Evolutionary conservation across 1,140 invertebrate genomes (phyloP).

Genomic region (Subanguina moxae): DNA sequence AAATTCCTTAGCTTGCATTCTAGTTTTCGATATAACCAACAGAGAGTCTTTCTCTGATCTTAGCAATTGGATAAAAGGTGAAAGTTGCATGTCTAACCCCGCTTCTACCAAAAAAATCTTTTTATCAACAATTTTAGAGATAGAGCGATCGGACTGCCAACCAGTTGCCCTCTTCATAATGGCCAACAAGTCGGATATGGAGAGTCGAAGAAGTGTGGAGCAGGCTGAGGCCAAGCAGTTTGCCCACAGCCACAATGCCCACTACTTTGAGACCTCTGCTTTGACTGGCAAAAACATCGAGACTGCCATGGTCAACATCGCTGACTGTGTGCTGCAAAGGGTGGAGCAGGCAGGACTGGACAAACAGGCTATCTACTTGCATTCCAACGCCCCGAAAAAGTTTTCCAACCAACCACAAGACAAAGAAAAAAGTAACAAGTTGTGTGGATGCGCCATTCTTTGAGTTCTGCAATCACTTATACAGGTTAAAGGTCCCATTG

Average conservation of each 20-base stretch:
- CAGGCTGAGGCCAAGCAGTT: conserved; percentile 30
- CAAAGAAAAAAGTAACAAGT: too few relatives aligned
- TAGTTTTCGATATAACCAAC: conserved; percentile 99
- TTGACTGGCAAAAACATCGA: conserved; percentile 39
- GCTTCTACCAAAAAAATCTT: background rate
- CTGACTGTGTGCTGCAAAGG: background rate
- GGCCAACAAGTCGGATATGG: conserved; percentile 39
- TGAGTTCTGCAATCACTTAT: too few relatives aligned
- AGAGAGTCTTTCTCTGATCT: conserved; percentile 35
- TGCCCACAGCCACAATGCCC: conserved; percentile 33
- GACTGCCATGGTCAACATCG: conserved; percentile 7
- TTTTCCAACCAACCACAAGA: too few relatives aligned
- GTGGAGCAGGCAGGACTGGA: too few relatives aligned
- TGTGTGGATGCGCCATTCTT: too few relatives aligned
- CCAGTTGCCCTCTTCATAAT: conserved; percentile 29
- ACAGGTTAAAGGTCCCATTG: too few relatives aligned
- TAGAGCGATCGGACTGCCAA: background rate
- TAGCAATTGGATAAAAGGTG: conserved; percentile 34
- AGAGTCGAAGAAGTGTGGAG: conserved; percentile 15
- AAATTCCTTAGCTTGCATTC: conserved; percentile 95
- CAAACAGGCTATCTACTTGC: too few relatives aligned
- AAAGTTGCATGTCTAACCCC: too few relatives aligned
- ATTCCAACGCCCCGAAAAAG: too few relatives aligned
- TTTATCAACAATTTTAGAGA: conserved; percentile 7
- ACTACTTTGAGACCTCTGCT: conserved; percentile 44